Conservation (phyloP, 2,113 vertebrate genomes). For the Paraplagusia blochii region DNA sequence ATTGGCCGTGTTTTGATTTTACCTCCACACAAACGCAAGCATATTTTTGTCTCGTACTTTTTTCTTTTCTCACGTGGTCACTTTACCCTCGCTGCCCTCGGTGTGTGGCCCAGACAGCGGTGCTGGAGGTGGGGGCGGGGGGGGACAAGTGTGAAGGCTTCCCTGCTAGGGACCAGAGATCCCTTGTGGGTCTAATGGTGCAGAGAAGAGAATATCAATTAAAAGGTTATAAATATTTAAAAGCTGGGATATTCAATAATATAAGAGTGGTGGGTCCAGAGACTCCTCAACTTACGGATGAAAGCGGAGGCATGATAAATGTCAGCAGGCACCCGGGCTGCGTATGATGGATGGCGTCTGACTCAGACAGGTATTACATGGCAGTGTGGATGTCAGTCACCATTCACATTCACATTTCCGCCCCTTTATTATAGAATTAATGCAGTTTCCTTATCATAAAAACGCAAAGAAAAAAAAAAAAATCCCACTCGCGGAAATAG, state of each 20-base stretch:
- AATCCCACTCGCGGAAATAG: too few relatives aligned
- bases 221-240: slow-evolving; percentile 82
- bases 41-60: slow-evolving; percentile 53
- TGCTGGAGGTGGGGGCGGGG: too few relatives aligned
- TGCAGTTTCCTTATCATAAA: slow-evolving; percentile 25
- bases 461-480: slow-evolving; percentile 11
- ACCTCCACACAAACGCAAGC: not conserved
- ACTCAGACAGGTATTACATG: slow-evolving; percentile 54
- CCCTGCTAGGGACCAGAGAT: slow-evolving; percentile 65
- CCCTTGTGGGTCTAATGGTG: slow-evolving; percentile 69
- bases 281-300: slow-evolving; percentile 65
- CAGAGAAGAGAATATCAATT: slow-evolving; percentile 79
- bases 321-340: slow-evolving; percentile 55
- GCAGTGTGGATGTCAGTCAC: slow-evolving; percentile 64
- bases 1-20: slow-evolving; percentile 3
- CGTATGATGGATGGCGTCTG: slow-evolving; percentile 64
- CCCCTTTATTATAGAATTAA: slow-evolving; percentile 27
- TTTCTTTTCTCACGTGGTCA: slow-evolving; percentile 49
- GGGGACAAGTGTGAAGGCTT: slow-evolving; percentile 36
- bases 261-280: slow-evolving; percentile 66
- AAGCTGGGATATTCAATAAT: slow-evolving; percentile 78
- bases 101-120: slow-evolving; percentile 67
- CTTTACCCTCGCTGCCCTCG: slow-evolving; percentile 57
- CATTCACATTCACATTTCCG: slow-evolving; percentile 41
- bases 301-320: slow-evolving; percentile 74